phyloP scores from a whole-genome alignment of 2,888 invertebrate genomes.

The Nephrotoma guestfalica region DNA sequence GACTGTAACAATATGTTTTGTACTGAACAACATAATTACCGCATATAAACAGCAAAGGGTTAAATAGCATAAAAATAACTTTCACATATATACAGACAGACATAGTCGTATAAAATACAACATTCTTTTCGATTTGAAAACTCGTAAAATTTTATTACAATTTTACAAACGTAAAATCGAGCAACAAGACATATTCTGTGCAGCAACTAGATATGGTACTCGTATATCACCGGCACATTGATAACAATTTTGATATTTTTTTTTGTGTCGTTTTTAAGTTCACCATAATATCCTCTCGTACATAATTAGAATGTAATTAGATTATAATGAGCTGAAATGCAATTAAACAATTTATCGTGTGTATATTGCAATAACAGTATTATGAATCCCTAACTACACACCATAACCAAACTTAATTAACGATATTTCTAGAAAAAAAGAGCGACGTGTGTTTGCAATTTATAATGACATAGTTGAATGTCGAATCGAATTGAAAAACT shows the following conservation, averaged over 20 bases:
- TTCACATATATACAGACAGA: neutral
- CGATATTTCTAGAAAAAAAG: neutral
- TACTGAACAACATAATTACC: neutral
- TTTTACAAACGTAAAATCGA: neutral
- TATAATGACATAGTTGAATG: neutral
- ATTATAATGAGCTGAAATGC: neutral
- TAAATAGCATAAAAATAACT: neutral
- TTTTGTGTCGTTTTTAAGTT: neutral
- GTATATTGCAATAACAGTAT: neutral
- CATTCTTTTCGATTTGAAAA: neutral
- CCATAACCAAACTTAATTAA: neutral
- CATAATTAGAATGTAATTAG: neutral
- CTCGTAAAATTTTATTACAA: neutral
- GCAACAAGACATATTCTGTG: neutral
- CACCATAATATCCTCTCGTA: neutral
- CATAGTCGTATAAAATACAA: neutral
- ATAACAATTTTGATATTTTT: neutral
- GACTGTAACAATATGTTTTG: neutral
- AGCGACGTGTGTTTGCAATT: neutral
- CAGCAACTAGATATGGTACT: neutral
- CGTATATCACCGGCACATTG: neutral
- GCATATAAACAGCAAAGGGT: neutral
- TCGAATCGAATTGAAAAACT: neutral
- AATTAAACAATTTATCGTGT: neutral
- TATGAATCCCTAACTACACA: neutral